These are phyloP conservation scores for Canis aureus DNA, from an alignment of 2,113 vertebrate species.

Conservation along the genomic window DNA sequence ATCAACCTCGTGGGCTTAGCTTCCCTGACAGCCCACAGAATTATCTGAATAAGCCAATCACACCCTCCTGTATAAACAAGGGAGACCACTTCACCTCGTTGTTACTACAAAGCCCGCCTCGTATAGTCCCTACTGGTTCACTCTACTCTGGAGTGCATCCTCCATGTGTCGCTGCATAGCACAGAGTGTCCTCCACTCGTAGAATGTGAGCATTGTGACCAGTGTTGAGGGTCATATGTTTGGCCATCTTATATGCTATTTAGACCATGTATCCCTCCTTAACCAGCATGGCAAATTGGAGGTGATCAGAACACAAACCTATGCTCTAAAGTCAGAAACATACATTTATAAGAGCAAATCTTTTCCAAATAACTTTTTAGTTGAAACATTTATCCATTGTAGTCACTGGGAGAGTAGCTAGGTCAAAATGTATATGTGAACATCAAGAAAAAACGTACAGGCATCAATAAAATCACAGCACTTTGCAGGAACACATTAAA, in stretches of 20 bases:
- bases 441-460: not conserved
- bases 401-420: not conserved
- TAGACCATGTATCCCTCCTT: not conserved
- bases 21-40: not conserved
- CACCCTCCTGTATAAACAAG: not conserved
- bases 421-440: not conserved
- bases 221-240: accelerated
- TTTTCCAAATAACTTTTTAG: not conserved
- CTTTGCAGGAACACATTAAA: not conserved
- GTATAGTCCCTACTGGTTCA: not conserved
- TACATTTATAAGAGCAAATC: not conserved
- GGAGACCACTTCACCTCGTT: not conserved
- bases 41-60: not conserved
- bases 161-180: accelerated
- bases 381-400: not conserved
- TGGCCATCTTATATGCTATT: not conserved
- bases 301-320: not conserved
- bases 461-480: not conserved
- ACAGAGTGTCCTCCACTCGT: not conserved
- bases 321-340: not conserved
- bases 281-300: not conserved
- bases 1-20: not conserved
- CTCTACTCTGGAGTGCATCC: not conserved
- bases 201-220: not conserved
- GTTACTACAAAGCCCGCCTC: not conserved